These are phyloP conservation scores for Coryphaenoides rupestris DNA, from an alignment of 2,113 vertebrate species.

Conservation along the genomic window DNA sequence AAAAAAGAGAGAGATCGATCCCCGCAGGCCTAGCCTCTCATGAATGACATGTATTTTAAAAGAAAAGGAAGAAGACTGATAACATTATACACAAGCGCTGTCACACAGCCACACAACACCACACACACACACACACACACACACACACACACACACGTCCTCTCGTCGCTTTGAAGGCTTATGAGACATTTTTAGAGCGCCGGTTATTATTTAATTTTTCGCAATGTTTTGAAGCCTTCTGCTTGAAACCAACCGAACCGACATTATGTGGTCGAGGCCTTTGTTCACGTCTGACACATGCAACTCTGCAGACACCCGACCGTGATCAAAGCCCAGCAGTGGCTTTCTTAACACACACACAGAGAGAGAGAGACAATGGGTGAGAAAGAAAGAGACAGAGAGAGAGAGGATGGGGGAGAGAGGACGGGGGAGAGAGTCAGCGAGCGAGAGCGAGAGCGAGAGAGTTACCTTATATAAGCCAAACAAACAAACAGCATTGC, in stretches of 20 bases:
- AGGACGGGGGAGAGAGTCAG: not conserved
- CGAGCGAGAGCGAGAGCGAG: not conserved
- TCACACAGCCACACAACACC: too few species aligned
- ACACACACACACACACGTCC: not conserved
- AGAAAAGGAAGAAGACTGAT: too few species aligned
- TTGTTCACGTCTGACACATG: constrained; percentile 59
- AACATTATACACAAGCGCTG: too few species aligned
- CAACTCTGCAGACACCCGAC: constrained; percentile 30
- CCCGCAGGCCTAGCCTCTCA: too few species aligned
- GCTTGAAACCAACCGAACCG: constrained; percentile 6
- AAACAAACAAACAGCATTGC: constrained; percentile 50
- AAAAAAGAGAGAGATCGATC: too few species aligned
- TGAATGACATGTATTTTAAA: not conserved
- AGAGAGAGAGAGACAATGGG: not conserved
- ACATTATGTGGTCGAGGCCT: constrained; percentile 23
- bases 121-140: not conserved
- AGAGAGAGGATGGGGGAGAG: not conserved
- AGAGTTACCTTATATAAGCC: too few species aligned
- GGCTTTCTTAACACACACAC: constrained; percentile 46
- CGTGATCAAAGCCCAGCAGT: constrained; percentile 51
- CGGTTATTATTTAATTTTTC: too few species aligned
- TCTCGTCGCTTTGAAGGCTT: not conserved
- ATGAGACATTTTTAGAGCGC: not conserved
- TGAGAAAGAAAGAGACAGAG: too few species aligned
- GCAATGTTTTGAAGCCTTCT: too few species aligned